These are phyloP conservation scores for Calidris pugnax DNA, from an alignment of 2,113 vertebrate species.

Conservation along the genomic window DNA sequence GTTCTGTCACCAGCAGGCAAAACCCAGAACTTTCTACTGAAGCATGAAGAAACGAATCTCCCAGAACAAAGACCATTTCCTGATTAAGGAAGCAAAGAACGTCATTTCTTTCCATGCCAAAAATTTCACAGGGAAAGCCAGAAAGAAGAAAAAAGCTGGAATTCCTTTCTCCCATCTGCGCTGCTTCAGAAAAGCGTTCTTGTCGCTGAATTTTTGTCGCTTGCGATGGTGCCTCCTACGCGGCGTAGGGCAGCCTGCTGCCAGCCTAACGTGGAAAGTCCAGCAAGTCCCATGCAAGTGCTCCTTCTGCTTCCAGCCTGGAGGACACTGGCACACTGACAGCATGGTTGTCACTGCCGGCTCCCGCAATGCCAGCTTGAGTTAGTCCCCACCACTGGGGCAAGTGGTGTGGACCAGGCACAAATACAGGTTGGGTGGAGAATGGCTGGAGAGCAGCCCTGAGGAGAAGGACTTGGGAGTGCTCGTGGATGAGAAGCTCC, in stretches of 20 bases:
- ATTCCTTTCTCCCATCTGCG: background rate
- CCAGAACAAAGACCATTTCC: background rate
- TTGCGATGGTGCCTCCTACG: background rate
- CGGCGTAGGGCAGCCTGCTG: rapidly evolving
- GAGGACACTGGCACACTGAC: background rate
- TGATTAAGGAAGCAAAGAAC: background rate
- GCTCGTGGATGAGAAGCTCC: no score
- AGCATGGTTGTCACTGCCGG: background rate
- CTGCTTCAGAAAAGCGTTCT: background rate
- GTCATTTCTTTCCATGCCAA: background rate
- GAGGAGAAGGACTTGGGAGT: no score
- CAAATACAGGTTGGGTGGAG: no score
- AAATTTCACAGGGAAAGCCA: background rate
- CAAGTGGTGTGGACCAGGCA: no score
- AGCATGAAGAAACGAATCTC: background rate
- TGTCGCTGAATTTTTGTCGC: background rate
- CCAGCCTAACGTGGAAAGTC: background rate
- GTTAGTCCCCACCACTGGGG: background rate
- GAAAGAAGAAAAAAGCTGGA: background rate
- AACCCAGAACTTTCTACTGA: background rate
- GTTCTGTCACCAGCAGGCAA: background rate
- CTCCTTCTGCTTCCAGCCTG: background rate
- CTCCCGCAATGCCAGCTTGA: background rate
- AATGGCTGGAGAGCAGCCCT: no score
- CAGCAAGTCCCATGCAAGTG: background rate